Base-by-base conservation (phyloP, 2,797 vertebrate species). In the Synanceia verrucosa region DNA sequence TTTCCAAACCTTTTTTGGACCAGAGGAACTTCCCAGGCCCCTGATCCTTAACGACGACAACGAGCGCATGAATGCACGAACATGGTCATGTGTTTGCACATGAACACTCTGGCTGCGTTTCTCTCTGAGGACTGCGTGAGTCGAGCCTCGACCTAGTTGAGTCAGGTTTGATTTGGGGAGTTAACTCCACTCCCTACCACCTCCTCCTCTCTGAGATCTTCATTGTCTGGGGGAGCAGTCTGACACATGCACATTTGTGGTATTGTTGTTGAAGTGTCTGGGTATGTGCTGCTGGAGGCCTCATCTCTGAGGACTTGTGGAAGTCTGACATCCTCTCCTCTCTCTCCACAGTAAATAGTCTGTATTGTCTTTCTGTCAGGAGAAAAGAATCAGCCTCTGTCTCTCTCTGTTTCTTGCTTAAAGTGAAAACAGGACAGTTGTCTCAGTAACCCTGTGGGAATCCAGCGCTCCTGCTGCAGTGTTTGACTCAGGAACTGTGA, bases 131-230 rank as follows among this genome's bases (percentile, higher is more conserved):
- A 60, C 39, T 55, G 48, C 31, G 24, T 52, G 58, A 81, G 71
- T 43, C 44, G 60, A 83, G 79, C 28, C 44, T 71, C 36, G 69
- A 91, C 86, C 86, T 78, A 88, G 80, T 90, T 90, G 91, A 88
- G 88, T 90, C 91, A 86, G 62, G 70, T 88, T 86, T 87, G 80
- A 88, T 91, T 91, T 77, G 69, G 74, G 62, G 68, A 78, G 66
- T 56, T 37, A 55, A 62, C 70, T 76, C 43, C 50, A 37, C 41
- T 23, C 41, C 48, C 65, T n/a, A n/a, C n/a, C n/a, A n/a, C n/a
- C 36, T 56, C 37, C 31, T 73, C 34, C 39, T 73, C 51, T 66
- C 12, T 43, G 60, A 81, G 74, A 69, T 67, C 64, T 70, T 55
- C 63, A 64, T 75, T 81, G 68, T 80, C 74, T 66, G 37, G 69